Evolutionary conservation across 2,888 invertebrate genomes (phyloP), one percentile per base, ranked within the genome.

Genomic region (Eupeodes luniger): DNA sequence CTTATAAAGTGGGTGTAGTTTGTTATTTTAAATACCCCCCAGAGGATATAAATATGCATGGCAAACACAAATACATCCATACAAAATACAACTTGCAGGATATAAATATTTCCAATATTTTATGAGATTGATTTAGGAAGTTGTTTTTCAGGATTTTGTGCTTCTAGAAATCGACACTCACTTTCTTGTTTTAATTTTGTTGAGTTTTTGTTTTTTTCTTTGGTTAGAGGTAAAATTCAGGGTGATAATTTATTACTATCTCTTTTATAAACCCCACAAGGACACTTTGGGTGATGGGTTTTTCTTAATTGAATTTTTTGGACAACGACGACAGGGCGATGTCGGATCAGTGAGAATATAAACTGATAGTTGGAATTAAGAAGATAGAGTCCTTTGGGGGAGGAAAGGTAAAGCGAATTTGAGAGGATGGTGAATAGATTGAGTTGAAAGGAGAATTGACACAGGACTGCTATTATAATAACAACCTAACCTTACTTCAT

Each of bases 301-400:
- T 74, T 80, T 74, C 76, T 84, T 87, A 87, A 87, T 87, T 87
- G 84, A 77, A 84, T 74, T 87, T 84, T 84, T 84, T 84, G 79
- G 74, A 66, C 70, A 12, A 77, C 76, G 76, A 62, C 80, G 40
- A 36, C 36, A 36, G 5, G 36, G 2, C 36, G 36, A 36, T 2
- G 2, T 7, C 40, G 40, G 6, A 11, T 36, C 44, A 57, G 10
- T 74, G 11, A 27, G 44, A 77, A 59, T 51, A 74, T 81, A 78
- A 14, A 78, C 11, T 5, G 27, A 27, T 27, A 27, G 27, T 27
- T 27, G 27, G 27, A 36, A 9, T 16, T 16, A 19, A 14, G n/a
- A 9, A 64, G 16, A 40, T 1, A 40, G 47, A 19, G 78, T 64
- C 85, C 61, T 40, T 51, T 61, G 55, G 57, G 47, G 72, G 51